Evolutionary conservation across 2,888 invertebrate genomes (phyloP).

Genomic region (Lithophane leautieri): DNA sequence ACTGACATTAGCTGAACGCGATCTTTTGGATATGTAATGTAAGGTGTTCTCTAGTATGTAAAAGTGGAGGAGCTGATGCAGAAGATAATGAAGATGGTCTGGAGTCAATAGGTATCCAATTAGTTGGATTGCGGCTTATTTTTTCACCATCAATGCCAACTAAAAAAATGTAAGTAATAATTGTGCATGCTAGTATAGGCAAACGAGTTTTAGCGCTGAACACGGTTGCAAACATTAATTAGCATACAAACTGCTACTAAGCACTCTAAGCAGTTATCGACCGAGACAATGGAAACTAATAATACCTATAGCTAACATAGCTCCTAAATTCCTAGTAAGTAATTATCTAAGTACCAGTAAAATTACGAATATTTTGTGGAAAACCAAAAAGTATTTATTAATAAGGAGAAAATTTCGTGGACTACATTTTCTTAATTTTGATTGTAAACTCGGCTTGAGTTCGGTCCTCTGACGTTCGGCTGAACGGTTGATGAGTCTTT

Average conservation of each 20-base stretch:
- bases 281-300: slow-evolving; percentile 37
- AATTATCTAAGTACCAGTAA: background rate
- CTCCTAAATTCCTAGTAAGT: background rate
- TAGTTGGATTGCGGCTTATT: background rate
- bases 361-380: background rate
- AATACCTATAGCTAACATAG: slow-evolving; percentile 1
- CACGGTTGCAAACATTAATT: slow-evolving; percentile 3
- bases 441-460: slow-evolving; percentile 38
- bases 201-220: slow-evolving; percentile 12
- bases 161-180: no score
- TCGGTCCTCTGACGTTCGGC: slow-evolving; percentile 23
- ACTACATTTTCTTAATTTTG: slow-evolving; percentile 33
- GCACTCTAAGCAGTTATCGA: slow-evolving; percentile 14
- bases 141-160: background rate
- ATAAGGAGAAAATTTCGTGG: slow-evolving; percentile 1
- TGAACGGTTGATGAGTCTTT: slow-evolving; percentile 4
- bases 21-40: background rate
- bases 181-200: slow-evolving; percentile 18
- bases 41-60: background rate
- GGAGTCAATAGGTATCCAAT: background rate
- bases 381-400: slow-evolving; percentile 5
- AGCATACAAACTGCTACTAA: slow-evolving; percentile 33
- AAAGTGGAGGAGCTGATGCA: background rate
- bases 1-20: background rate
- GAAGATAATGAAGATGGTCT: background rate